Conservation (phyloP, 37 sponge, comb jelly and placozoan species). For the Geodia barretti region DNA sequence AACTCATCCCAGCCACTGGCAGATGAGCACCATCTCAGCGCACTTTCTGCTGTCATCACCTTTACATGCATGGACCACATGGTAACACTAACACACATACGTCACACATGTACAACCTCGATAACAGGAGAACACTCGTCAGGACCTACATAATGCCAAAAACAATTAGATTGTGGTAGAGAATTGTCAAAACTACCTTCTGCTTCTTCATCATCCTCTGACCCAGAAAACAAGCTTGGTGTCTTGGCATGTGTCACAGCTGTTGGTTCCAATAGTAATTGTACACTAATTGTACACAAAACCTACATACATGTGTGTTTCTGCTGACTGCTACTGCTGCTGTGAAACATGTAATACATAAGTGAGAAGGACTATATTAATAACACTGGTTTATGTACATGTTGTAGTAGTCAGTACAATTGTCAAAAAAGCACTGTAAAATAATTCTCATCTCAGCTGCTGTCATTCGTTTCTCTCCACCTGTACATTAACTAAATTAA, state of each 20-base stretch:
- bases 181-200: background rate
- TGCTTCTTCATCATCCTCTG: background rate
- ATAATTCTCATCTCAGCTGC: constrained; percentile 3
- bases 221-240: background rate
- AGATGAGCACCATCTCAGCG: background rate
- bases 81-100: background rate
- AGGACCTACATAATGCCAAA: background rate
- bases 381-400: no score
- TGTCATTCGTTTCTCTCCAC: constrained; percentile 9
- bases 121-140: background rate
- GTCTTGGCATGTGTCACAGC: no score
- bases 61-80: background rate
- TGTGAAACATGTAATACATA: no score
- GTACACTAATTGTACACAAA: no score
- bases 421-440: background rate
- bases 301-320: no score
- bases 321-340: no score
- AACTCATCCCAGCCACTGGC: background rate
- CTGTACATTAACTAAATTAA: background rate
- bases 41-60: background rate
- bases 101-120: no score
- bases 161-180: background rate
- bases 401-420: no score
- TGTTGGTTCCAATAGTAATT: no score
- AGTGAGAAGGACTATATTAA: no score